Base-by-base conservation (phyloP, 2,888 invertebrate genomes). In the Trissolcus brochymenae region DNA sequence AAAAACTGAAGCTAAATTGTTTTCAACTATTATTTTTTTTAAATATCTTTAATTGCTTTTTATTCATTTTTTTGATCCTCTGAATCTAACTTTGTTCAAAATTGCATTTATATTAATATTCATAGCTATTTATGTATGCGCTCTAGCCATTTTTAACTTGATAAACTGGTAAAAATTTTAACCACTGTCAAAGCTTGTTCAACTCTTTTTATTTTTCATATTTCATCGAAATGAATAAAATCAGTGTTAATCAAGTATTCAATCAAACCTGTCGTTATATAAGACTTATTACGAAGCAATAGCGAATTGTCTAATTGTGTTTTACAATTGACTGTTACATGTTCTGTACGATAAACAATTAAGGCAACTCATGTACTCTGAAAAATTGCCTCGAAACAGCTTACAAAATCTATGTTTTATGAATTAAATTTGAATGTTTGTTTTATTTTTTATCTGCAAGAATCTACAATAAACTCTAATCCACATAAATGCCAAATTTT, bases 401-500 rank as follows among this genome's bases (percentile, higher is more conserved):
- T 59, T 54, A 35, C 11, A 55, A 65, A 49, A 17, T 40, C 50
- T 46, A 46, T 14, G 16, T 16, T 4, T 46, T 14, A 46, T 46
- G 4, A 46, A 46, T 46, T n/a, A n/a, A 50, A 50, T 46, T 46
- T 54, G 49, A 67, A 1, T 60, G 14, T 19, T 9, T 40, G 13
- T 54, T 61, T 13, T 19, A 19, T 35, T 35, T 3, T 55, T 54
- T 19, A 55, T 51, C 21, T 16, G 40, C 17, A 19, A 50, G 60
- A 56, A 70, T 62, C 54, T 55, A 51, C 62, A 56, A 70, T 62
- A 70, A 70, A 70, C 68, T 68, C 51, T 54, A 56, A 56, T 56
- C 46, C 70, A 62, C 55, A 6, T 56, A 25, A 62, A 62, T 40
- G 51, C 16, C 40, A 43, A 51, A 53, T 62, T 55, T 50, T 51